Evolutionary conservation across 2,113 vertebrate genomes (phyloP), one percentile per base, ranked within the genome.

Genomic region (Xenus cinereus): DNA sequence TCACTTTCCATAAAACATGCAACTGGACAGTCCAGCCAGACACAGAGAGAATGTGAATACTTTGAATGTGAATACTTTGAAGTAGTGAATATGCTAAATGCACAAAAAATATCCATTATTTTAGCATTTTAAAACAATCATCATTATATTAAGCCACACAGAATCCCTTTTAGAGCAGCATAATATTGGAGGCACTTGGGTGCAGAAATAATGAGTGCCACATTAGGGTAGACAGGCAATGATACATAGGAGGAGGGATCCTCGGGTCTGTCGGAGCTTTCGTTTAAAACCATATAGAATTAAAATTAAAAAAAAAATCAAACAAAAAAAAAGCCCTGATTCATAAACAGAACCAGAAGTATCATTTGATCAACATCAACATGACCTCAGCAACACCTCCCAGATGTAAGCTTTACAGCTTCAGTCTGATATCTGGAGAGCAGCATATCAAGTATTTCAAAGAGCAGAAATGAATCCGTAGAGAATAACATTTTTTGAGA

Each of bases 1-100:
- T 97, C 97, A 96, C 96, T 96, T 97, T 97, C 96, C 97, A 97
- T 96, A 93, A 96, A 97, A 97, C 97, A 97, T 98, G 94, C 96
- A 97, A 96, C 95, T 92, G 96, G 96, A 97, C 96, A 95, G 96
- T 97, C 89, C 80, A 93, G 66, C 80, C 87, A 91, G 87, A 90
- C 64, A 10, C 93, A 90, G 76, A 89, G 41, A 74, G 62, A 84
- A 83, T 80, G 75, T 95, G 95, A 97, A 97, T 97, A 98, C 97
- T 97, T 97, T 97, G 96, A 97, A 97, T 97, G 95, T 97, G 95
- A 97, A 97, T 97, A 97, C 92, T 94, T 96, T 95, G 90, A 96
- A 96, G 69, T 75, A 96, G 89, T 75, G 83, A 95, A 81, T 77
- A 94, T 92, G 78, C 85, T 71, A 96, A 95, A 96, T 91, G 82